Conservation (phyloP, 2,113 vertebrate genomes). For the Verasper variegatus region DNA sequence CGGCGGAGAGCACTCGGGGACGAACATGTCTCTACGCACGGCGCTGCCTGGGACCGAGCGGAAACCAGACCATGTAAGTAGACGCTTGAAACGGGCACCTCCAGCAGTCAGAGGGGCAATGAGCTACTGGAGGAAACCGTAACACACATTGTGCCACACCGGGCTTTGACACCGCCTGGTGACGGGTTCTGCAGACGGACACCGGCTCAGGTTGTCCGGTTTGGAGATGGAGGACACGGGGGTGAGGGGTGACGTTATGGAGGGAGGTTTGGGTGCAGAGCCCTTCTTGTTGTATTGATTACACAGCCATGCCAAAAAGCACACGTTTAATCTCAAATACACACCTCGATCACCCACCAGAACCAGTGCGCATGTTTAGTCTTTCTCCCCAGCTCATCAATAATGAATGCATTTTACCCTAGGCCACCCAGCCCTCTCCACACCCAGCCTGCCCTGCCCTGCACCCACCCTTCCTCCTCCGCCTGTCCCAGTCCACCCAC, state of each 20-base stretch:
- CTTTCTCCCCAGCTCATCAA: slow-evolving; percentile 59
- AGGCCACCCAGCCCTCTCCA: slow-evolving; percentile 54
- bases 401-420: slow-evolving; percentile 68
- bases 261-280: background rate
- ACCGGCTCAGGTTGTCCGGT: slow-evolving; percentile 3
- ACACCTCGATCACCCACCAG: slow-evolving; percentile 1
- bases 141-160: background rate
- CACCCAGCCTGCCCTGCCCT: slow-evolving; percentile 23
- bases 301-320: background rate
- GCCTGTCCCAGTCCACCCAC: background rate
- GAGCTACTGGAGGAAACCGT: slow-evolving; percentile 3
- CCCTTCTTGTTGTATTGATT: background rate
- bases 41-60: slow-evolving; percentile 80
- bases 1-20: slow-evolving; percentile 71
- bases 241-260: background rate
- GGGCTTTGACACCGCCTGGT: background rate
- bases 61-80: slow-evolving; percentile 84
- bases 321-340: slow-evolving; percentile 1
- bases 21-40: slow-evolving; percentile 82
- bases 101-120: background rate
- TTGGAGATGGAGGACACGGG: background rate
- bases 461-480: background rate
- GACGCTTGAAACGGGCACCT: slow-evolving; percentile 1
- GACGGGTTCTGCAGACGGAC: slow-evolving; percentile 32
- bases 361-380: slow-evolving; percentile 39